phyloP scores from a whole-genome alignment of 1,140 invertebrate genomes.

The Chironomus tepperi region DNA sequence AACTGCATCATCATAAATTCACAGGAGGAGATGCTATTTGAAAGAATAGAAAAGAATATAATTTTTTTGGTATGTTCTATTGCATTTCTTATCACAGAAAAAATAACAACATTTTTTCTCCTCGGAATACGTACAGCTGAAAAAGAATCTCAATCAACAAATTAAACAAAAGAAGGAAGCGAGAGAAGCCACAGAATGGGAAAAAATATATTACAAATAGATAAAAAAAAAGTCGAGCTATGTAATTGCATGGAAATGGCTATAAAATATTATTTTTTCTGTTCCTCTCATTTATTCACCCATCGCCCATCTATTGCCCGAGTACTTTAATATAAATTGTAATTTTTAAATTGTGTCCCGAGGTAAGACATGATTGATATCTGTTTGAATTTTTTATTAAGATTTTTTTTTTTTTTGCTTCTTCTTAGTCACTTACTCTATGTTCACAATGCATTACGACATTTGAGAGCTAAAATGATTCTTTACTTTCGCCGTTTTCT shows the following conservation, averaged over 20 bases:
- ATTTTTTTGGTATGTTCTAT: not conserved
- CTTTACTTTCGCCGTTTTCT: not conserved
- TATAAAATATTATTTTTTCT: conserved; percentile 15
- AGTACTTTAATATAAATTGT: conserved; percentile 19
- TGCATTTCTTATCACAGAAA: not conserved
- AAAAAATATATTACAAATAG: conserved; percentile 21
- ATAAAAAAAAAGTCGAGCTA: conserved; percentile 4
- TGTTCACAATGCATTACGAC: not conserved
- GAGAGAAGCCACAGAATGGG: not conserved
- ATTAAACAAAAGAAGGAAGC: conserved; percentile 10
- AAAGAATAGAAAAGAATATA: not conserved
- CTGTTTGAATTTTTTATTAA: conserved; percentile 20
- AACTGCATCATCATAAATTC: conserved; percentile 13
- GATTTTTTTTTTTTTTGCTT: not conserved
- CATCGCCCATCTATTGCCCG: conserved; percentile 5
- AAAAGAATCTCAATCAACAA: conserved; percentile 20
- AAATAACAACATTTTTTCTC: not conserved
- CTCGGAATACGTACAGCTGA: not conserved
- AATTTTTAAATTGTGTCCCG: conserved; percentile 23
- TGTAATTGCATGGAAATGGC: conserved; percentile 20
- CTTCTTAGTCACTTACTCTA: not conserved
- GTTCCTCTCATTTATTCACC: not conserved
- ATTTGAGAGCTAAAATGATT: not conserved
- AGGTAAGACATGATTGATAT: conserved; percentile 23
- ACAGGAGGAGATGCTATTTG: not conserved